Evolutionary conservation across 2,113 vertebrate genomes (phyloP).

Genomic region (Upupa epops): DNA sequence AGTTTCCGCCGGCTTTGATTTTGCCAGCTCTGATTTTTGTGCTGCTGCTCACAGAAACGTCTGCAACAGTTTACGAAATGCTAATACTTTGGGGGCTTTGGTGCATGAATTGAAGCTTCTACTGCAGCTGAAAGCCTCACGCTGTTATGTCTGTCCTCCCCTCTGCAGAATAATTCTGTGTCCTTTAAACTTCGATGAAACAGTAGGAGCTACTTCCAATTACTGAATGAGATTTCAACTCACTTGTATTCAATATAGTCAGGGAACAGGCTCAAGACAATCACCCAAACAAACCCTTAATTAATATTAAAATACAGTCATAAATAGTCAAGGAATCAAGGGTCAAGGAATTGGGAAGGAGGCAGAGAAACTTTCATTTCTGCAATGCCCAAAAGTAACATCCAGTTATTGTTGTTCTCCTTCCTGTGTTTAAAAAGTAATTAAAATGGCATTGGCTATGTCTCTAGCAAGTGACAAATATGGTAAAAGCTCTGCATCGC

Average conservation of each 20-base stretch:
- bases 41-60: neutral
- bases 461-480: neutral
- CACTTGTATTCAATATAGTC: neutral
- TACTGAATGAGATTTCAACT: neutral
- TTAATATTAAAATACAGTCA: neutral
- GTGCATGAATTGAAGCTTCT: neutral
- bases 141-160: neutral
- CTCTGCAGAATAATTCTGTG: neutral
- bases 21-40: neutral
- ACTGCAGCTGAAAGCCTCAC: neutral
- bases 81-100: neutral
- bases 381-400: neutral
- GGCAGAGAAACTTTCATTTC: neutral
- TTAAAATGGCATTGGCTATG: neutral
- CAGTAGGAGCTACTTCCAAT: neutral
- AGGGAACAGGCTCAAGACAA: neutral
- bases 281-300: neutral
- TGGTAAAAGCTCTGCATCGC: neutral
- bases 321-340: neutral
- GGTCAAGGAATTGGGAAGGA: neutral
- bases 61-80: neutral
- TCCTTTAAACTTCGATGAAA: neutral
- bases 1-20: slow-evolving; percentile 42
- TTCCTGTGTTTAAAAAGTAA: neutral
- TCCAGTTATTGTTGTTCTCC: neutral